phyloP scores from a whole-genome alignment of 2,797 vertebrate genomes.

The Alectoris magna region DNA sequence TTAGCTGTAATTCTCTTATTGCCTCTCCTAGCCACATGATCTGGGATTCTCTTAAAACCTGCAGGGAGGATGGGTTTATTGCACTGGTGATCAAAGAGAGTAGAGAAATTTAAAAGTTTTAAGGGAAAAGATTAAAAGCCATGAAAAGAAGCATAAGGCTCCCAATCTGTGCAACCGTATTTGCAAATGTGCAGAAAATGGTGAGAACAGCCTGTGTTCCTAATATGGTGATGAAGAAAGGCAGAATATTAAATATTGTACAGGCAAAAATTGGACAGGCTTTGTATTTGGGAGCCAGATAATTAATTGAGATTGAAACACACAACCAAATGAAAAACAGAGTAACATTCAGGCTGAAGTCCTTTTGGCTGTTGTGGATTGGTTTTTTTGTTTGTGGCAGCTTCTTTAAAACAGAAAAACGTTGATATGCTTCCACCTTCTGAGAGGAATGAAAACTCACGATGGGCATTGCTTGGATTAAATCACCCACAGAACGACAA shows the following conservation, averaged over 20 bases:
- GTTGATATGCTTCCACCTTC: neutral
- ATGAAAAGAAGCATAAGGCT: conserved; percentile 58
- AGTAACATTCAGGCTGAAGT: neutral
- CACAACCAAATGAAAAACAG: conserved; percentile 42
- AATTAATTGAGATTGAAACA: conserved; percentile 48
- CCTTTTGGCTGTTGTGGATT: neutral
- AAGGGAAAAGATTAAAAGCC: conserved; percentile 50
- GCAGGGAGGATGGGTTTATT: conserved; percentile 47
- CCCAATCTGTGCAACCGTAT: conserved; percentile 53
- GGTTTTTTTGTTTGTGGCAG: neutral
- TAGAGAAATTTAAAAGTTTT: conserved; percentile 32
- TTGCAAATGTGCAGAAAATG: conserved; percentile 63
- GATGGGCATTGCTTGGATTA: neutral
- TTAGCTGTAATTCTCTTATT: conserved; percentile 51
- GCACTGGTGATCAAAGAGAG: conserved; percentile 34
- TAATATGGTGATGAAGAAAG: conserved; percentile 45
- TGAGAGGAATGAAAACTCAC: neutral
- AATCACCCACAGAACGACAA: neutral
- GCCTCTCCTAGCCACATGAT: conserved; percentile 46
- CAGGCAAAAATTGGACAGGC: conserved; percentile 42
- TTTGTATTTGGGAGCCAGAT: conserved; percentile 49
- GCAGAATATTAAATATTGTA: conserved; percentile 62
- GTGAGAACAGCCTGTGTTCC: conserved; percentile 69
- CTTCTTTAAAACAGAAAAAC: neutral
- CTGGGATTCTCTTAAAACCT: conserved; percentile 39